Evolutionary conservation across 2,888 invertebrate species (phyloP).

Genomic region (Andrena fulva): DNA sequence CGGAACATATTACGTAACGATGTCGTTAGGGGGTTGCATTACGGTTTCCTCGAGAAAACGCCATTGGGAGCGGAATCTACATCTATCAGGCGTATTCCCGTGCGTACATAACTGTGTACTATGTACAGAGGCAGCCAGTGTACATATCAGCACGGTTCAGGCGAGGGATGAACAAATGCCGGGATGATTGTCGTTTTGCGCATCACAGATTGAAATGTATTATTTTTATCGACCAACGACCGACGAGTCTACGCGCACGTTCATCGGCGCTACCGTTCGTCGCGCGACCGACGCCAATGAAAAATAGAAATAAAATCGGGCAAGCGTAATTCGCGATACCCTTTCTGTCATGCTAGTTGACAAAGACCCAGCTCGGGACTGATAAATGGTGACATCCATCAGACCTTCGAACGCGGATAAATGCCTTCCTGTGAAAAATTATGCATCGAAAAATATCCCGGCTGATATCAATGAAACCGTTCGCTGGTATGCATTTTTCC

Average conservation of each 20-base stretch:
- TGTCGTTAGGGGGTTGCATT: constrained; percentile 30
- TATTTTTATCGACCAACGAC: constrained; percentile 36
- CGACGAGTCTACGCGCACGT: constrained; percentile 3
- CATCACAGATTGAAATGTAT: constrained; percentile 28
- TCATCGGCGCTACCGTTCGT: not conserved
- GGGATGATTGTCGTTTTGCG: constrained; percentile 28
- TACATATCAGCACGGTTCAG: not conserved
- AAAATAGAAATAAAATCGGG: constrained; percentile 41
- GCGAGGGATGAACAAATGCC: constrained; percentile 5
- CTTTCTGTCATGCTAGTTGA: constrained; percentile 31
- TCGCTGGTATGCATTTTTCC: too few species aligned
- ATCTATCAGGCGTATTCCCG: not conserved
- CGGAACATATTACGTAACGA: constrained; percentile 14
- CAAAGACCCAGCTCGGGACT: constrained; percentile 21
- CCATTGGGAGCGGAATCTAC: not conserved
- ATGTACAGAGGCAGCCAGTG: too few species aligned
- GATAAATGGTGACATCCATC: constrained; percentile 41
- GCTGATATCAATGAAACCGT: too few species aligned
- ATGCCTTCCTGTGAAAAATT: constrained; percentile 1
- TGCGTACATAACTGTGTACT: too few species aligned
- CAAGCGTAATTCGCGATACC: constrained; percentile 37
- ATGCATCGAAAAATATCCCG: not conserved
- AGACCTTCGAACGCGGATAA: not conserved
- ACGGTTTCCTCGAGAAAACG: constrained; percentile 13
- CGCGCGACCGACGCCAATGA: not conserved